Percentiles rank a stretch among this genome's conserved stretches.
These are phyloP conservation scores for Neoascia interrupta DNA, from an alignment of 2,888 invertebrate genomes.

Conservation along the genomic window DNA sequence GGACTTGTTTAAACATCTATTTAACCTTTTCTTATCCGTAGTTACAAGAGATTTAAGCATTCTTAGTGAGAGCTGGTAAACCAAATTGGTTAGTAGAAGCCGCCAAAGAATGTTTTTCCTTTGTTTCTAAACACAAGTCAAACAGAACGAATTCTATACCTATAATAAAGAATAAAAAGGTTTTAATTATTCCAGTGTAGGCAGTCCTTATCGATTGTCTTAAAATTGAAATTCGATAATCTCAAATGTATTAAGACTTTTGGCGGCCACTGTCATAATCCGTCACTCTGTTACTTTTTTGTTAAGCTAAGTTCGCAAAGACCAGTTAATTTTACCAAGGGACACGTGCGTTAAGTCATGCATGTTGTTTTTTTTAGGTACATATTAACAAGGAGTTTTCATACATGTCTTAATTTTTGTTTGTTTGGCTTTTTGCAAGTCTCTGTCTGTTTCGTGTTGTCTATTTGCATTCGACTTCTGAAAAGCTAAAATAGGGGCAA, in stretches of 20 bases:
- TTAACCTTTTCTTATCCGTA: no score
- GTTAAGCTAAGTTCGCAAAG: slow-evolving; percentile 45
- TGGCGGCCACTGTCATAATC: slow-evolving; percentile 15
- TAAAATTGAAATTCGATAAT: no score
- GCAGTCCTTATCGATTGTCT: no score
- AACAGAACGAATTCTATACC: no score
- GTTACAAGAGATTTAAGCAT: no score
- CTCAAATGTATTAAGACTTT: not conserved
- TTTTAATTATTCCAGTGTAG: no score
- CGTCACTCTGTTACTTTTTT: slow-evolving; percentile 24
- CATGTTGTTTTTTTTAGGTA: slow-evolving; percentile 11
- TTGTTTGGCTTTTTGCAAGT: slow-evolving; percentile 20
- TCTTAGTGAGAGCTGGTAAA: no score
- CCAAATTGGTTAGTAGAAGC: no score
- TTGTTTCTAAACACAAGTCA: no score
- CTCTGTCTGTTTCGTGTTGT: slow-evolving; percentile 1
- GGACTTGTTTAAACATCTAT: no score
- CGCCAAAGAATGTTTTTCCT: no score
- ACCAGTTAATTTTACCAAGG: slow-evolving; percentile 45
- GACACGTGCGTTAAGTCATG: slow-evolving; percentile 55
- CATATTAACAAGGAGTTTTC: slow-evolving; percentile 42
- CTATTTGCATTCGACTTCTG: slow-evolving; percentile 43
- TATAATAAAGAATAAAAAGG: no score
- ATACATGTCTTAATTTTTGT: slow-evolving; percentile 1
- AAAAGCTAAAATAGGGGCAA: slow-evolving; percentile 62